Evolutionary conservation across 2,797 vertebrate species (phyloP), one percentile per base, ranked within the genome.

Genomic region (Caiman crocodilus): DNA sequence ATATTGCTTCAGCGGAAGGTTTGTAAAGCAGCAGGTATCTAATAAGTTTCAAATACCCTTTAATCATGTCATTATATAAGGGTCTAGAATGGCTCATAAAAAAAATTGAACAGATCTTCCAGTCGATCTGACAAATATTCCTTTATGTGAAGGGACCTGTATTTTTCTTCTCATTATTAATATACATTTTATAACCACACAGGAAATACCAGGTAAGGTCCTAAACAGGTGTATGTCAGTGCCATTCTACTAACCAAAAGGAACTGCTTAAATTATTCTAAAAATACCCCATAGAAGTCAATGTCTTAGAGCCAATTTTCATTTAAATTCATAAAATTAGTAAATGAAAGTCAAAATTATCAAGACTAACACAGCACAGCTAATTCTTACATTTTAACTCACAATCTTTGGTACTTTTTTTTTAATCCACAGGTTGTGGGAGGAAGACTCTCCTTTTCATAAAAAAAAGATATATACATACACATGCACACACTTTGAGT

Each of bases 21-120:
- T 79, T 93, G 88, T 91, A 84, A 77, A 95, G 93, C 89, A 95
- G 89, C 87, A 96, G 91, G 88, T 95, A 79, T 63, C 65, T 90
- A 90, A 87, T 58, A 82, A 83, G 76, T 93, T 95, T 89, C 82
- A 61, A 76, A 84, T 28, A 85, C 74, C 87, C 74, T 76, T 82
- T 94, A 92, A 91, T 92, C 94, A 64, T 69, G 64, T 67, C 59
- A 25, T 94, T 90, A 85, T 20, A 56, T 83, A 92, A 96, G 28
- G 59, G 83, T 42, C 84, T 92, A 94, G 74, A 89, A 93, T 84
- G 59, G 85, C 90, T 95, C 95, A 65, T 89, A 73, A 95, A 95
- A 79, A 5, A 75, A 86, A 60, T 18, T 50, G 58, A 69, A 78
- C 61, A 87, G 55, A 73, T n/a, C 57, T 94, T 65, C 61, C 5